A percentile compares a stretch with the other conserved stretches of the same genome.
phyloP scores from a whole-genome alignment of 2,113 vertebrate genomes.

The Solea solea region DNA sequence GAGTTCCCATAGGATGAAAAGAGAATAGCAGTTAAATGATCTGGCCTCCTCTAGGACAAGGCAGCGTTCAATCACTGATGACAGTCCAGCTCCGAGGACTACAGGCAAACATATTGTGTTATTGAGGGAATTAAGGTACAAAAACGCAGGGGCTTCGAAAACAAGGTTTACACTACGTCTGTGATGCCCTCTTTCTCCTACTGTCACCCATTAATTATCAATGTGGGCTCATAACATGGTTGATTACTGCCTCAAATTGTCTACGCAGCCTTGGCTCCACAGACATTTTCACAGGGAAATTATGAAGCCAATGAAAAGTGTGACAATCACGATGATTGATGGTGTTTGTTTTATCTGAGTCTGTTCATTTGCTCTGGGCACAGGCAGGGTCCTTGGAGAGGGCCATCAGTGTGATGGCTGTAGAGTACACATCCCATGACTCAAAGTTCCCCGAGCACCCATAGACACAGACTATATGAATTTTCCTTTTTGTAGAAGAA shows the following conservation, averaged over 20 bases:
- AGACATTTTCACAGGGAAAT: slow-evolving; percentile 52
- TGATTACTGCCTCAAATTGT: slow-evolving; percentile 71
- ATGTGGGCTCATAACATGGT: slow-evolving; percentile 60
- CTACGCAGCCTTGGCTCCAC: slow-evolving; percentile 30
- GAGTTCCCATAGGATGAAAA: slow-evolving; percentile 38
- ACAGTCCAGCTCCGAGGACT: slow-evolving; percentile 64
- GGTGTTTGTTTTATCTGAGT: slow-evolving; percentile 56
- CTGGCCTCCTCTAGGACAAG: slow-evolving; percentile 70
- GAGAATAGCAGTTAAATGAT: slow-evolving; percentile 74
- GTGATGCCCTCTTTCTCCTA: not conserved
- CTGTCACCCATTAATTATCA: slow-evolving; percentile 56
- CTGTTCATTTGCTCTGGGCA: slow-evolving; percentile 24
- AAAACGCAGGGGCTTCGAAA: slow-evolving; percentile 41
- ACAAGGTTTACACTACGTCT: slow-evolving; percentile 22
- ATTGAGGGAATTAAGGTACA: slow-evolving; percentile 58
- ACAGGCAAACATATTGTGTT: slow-evolving; percentile 57
- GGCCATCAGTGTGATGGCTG: slow-evolving; percentile 10
- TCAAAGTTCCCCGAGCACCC: slow-evolving; percentile 2
- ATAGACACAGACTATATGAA: not conserved
- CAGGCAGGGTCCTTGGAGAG: slow-evolving; percentile 20
- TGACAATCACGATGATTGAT: slow-evolving; percentile 66
- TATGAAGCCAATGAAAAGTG: slow-evolving; percentile 63
- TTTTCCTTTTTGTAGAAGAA: not conserved
- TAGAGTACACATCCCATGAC: slow-evolving; percentile 7
- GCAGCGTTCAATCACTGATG: slow-evolving; percentile 69